Percentiles rank a stretch among this genome's conserved stretches.
These are phyloP conservation scores for Melitaea cinxia DNA, from an alignment of 1,140 invertebrate species.

Conservation along the genomic window DNA sequence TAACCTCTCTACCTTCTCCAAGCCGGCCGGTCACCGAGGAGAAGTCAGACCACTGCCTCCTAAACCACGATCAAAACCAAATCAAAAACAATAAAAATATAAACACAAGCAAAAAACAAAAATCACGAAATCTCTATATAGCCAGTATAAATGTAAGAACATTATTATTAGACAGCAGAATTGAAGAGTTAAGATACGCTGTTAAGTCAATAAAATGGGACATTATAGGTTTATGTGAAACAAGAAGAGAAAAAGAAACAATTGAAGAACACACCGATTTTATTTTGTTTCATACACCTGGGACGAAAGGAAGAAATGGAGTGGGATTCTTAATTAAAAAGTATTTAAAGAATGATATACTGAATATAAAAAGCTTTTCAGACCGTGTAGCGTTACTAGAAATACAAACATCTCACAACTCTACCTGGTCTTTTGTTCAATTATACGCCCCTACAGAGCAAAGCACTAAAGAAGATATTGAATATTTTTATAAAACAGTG, in stretches of 20 bases:
- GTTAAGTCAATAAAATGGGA: background rate
- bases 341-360: background rate
- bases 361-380: slow-evolving; percentile 2
- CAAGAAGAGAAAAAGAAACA: slow-evolving; percentile 31
- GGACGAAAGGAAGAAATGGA: slow-evolving; percentile 34
- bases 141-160: slow-evolving; percentile 3
- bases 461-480: slow-evolving; percentile 6
- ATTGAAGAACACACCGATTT: slow-evolving; percentile 37
- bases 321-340: slow-evolving; percentile 4
- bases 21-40: slow-evolving; percentile 37
- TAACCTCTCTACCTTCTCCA: slow-evolving; percentile 31
- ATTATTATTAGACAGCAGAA: slow-evolving; percentile 9
- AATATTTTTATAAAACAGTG: slow-evolving; percentile 3
- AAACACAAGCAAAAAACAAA: background rate
- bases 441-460: slow-evolving; percentile 29
- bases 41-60: slow-evolving; percentile 36
- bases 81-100: background rate
- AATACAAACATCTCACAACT: slow-evolving; percentile 6
- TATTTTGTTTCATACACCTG: slow-evolving; percentile 28
- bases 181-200: slow-evolving; percentile 5
- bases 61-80: slow-evolving; percentile 18
- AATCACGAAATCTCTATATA: background rate
- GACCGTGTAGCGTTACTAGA: no score
- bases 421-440: slow-evolving; percentile 11
- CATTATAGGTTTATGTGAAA: slow-evolving; percentile 22